A percentile compares a stretch with the other conserved stretches of the same genome.
phyloP scores from a whole-genome alignment of 2,797 vertebrate genomes.

The Pseudomugil tenellus region DNA sequence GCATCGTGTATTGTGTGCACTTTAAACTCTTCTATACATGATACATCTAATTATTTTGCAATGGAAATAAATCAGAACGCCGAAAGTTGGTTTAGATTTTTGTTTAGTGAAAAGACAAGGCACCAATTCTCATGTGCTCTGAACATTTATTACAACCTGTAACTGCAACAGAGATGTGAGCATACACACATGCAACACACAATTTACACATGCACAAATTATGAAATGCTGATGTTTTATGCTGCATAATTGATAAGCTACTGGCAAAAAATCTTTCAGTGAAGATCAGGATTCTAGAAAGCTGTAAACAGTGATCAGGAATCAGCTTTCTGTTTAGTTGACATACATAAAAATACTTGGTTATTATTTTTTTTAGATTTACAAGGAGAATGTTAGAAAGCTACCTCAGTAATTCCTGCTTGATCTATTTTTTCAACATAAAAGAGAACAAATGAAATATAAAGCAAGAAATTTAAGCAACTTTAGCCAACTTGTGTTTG shows the following conservation, averaged over 20 bases:
- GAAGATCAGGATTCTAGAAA: background rate
- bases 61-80: too few relatives aligned
- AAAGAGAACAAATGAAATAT: background rate
- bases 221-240: slow-evolving; percentile 6
- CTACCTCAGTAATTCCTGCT: background rate
- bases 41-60: background rate
- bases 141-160: background rate
- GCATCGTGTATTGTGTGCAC: background rate
- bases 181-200: background rate
- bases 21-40: background rate
- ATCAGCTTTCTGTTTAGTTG: background rate
- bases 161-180: background rate
- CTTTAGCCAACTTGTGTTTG: background rate
- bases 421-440: background rate
- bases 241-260: background rate
- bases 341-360: background rate
- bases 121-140: background rate
- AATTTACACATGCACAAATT: background rate
- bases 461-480: background rate
- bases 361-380: background rate
- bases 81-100: too few relatives aligned
- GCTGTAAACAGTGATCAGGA: too few relatives aligned
- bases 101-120: background rate
- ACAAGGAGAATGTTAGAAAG: background rate
- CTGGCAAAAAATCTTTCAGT: background rate